Evolutionary conservation across 2,888 invertebrate genomes (phyloP).

Genomic region (Syrphus vitripennis): DNA sequence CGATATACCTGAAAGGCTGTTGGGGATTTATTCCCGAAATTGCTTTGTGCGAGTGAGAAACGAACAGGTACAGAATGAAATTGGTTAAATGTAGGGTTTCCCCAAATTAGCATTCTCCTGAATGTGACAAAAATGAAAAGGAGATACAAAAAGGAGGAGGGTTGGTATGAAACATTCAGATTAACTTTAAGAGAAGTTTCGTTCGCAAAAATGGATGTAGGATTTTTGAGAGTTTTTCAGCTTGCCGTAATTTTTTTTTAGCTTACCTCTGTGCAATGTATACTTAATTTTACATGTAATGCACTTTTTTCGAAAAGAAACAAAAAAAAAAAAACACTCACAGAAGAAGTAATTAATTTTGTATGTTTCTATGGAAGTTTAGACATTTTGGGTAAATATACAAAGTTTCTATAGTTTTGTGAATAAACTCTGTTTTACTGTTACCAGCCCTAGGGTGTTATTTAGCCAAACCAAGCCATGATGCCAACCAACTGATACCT

Average conservation of each 20-base stretch:
- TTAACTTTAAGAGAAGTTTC: constrained; percentile 17
- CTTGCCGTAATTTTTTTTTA: neutral
- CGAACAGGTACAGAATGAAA: neutral
- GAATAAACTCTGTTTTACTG: neutral
- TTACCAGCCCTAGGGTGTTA: constrained; percentile 28
- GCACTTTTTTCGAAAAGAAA: constrained; percentile 2
- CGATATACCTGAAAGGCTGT: neutral
- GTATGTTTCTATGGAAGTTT: constrained; percentile 9
- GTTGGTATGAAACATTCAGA: constrained; percentile 23
- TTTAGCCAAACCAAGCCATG: neutral
- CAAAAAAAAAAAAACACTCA: neutral
- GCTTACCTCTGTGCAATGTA: constrained; percentile 13
- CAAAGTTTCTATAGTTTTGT: constrained; percentile 30
- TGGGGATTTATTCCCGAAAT: neutral
- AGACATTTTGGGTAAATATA: constrained; percentile 44
- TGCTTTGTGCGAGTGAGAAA: neutral
- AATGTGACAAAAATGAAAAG: neutral
- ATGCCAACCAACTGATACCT: neutral
- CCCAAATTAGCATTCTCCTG: constrained; percentile 28
- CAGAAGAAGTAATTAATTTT: constrained; percentile 47
- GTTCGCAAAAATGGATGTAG: neutral
- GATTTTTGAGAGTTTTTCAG: constrained; percentile 18
- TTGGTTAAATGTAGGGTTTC: constrained; percentile 3
- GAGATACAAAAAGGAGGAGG: neutral
- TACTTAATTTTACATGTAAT: constrained; percentile 18